phyloP scores from a whole-genome alignment of 2,113 vertebrate species.

The Gymnarchus niloticus region DNA sequence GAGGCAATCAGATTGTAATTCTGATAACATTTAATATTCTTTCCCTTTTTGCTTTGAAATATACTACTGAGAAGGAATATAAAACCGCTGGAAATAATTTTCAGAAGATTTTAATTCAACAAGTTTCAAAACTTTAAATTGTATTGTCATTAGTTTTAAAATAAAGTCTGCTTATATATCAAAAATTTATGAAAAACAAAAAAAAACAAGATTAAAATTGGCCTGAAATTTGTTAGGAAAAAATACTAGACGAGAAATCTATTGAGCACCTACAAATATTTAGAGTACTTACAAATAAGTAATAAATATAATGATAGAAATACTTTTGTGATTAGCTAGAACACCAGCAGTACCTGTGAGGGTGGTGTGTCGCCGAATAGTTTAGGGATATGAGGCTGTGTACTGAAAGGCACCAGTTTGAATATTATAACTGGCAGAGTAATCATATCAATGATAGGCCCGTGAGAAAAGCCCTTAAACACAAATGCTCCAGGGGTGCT shows the following conservation, averaged over 20 bases:
- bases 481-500: no score
- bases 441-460: no score
- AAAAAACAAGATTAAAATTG: background rate
- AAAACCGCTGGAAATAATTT: background rate
- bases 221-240: background rate
- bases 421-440: no score
- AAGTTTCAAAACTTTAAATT: background rate
- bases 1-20: constrained; percentile 8
- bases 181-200: background rate
- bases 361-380: background rate
- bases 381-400: no score
- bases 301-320: no score
- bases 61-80: background rate
- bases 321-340: background rate
- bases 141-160: background rate
- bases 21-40: constrained; percentile 10
- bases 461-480: no score
- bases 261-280: background rate
- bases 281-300: no score
- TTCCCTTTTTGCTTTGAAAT: background rate
- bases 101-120: background rate
- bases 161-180: background rate
- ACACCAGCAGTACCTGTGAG: background rate
- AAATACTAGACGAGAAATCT: no score
- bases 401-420: no score